Evolutionary conservation across 2,113 vertebrate species (phyloP).

Genomic region (Sciurus niger): DNA sequence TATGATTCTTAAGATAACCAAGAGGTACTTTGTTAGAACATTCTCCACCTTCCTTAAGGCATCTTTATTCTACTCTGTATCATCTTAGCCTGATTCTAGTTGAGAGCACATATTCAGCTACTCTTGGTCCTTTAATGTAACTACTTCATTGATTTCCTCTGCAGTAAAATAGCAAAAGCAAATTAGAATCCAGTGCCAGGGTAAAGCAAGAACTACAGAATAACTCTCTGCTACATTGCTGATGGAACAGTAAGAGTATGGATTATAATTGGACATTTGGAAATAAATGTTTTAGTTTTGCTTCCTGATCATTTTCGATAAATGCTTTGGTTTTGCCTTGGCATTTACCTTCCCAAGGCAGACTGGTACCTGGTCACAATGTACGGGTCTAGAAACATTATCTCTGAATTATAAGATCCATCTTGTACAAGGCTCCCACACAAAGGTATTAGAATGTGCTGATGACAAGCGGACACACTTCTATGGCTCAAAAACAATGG

Average conservation of each 20-base stretch:
- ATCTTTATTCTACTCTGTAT: background rate
- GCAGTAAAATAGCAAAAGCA: slow-evolving; percentile 71
- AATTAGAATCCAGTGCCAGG: slow-evolving; percentile 55
- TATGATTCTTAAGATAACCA: background rate
- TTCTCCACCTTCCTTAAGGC: background rate
- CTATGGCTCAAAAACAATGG: slow-evolving; percentile 89
- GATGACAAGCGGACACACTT: slow-evolving; percentile 83
- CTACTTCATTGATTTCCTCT: slow-evolving; percentile 70
- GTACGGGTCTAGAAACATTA: slow-evolving; percentile 24
- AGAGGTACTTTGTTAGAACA: background rate
- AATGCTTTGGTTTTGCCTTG: slow-evolving; percentile 69
- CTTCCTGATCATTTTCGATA: slow-evolving; percentile 63
- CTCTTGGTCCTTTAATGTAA: slow-evolving; percentile 13
- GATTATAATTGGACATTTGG: background rate
- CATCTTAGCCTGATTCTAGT: background rate
- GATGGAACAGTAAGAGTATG: background rate
- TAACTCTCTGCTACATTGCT: background rate
- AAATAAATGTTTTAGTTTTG: slow-evolving; percentile 69
- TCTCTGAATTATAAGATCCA: slow-evolving; percentile 83
- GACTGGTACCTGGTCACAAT: slow-evolving; percentile 68
- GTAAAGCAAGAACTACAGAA: slow-evolving; percentile 18
- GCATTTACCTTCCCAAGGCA: slow-evolving; percentile 73
- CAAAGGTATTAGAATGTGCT: slow-evolving; percentile 78
- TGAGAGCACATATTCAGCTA: accelerated
- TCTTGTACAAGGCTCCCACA: slow-evolving; percentile 84